A percentile compares a stretch with the other conserved stretches of the same genome.
These are phyloP conservation scores for Sitophilus oryzae DNA, from an alignment of 1,140 invertebrate species.

Conservation along the genomic window DNA sequence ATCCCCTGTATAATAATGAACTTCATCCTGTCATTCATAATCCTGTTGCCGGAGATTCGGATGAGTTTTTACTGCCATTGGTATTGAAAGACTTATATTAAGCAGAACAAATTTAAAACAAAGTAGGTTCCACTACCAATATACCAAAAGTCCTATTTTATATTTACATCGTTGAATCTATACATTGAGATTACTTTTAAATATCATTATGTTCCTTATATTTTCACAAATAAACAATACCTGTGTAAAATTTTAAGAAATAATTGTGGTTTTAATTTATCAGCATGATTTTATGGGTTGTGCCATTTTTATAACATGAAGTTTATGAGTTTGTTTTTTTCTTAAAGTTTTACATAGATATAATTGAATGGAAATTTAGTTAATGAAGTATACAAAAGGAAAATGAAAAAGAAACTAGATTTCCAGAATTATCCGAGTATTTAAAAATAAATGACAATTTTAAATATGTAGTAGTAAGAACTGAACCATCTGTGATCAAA, in stretches of 20 bases:
- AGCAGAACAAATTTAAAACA: constrained; percentile 29
- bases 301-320: background rate
- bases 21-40: constrained; percentile 45
- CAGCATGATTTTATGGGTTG: background rate
- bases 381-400: background rate
- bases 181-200: background rate
- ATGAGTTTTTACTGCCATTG: constrained; percentile 44
- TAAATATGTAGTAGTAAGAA: constrained; percentile 34
- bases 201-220: background rate
- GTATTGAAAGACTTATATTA: constrained; percentile 42
- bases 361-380: constrained; percentile 2
- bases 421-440: background rate
- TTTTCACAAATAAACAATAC: background rate
- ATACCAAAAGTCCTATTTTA: constrained; percentile 23
- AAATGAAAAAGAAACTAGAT: no score
- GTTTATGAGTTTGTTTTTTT: background rate
- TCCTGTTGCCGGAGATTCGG: constrained; percentile 40
- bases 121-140: constrained; percentile 15
- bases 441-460: constrained; percentile 7
- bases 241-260: background rate
- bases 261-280: background rate
- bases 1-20: constrained; percentile 39
- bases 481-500: constrained; percentile 38
- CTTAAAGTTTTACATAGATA: constrained; percentile 1
- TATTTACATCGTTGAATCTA: constrained; percentile 7